Evolutionary conservation across 2,113 vertebrate genomes (phyloP).

Genomic region (Datnioides undecimradiatus): DNA sequence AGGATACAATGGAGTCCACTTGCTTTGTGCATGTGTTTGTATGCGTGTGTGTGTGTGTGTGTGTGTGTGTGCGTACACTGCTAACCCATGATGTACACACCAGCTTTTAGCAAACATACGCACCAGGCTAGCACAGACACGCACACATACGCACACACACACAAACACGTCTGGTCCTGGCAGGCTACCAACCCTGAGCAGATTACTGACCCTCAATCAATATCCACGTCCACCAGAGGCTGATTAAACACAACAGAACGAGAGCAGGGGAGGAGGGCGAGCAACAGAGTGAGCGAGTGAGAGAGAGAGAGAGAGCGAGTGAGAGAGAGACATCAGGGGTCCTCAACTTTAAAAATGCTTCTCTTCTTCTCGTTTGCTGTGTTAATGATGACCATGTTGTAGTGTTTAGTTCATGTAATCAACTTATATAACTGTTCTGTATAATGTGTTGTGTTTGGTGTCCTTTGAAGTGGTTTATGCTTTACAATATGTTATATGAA

Average conservation of each 20-base stretch:
- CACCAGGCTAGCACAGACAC: slow-evolving; percentile 4
- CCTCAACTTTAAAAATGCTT: slow-evolving; percentile 34
- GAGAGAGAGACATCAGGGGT: background rate
- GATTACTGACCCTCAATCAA: slow-evolving; percentile 93
- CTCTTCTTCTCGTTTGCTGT: slow-evolving; percentile 40
- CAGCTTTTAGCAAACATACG: slow-evolving; percentile 33
- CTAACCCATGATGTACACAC: slow-evolving; percentile 17
- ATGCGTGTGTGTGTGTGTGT: slow-evolving; percentile 11
- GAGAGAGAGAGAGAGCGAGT: background rate
- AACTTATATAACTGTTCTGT: background rate
- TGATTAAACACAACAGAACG: slow-evolving; percentile 82
- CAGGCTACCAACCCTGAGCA: slow-evolving; percentile 90
- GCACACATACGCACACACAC: slow-evolving; percentile 35
- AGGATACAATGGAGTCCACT: slow-evolving; percentile 43
- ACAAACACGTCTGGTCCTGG: slow-evolving; percentile 79
- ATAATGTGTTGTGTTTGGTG: background rate
- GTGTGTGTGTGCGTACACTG: slow-evolving; percentile 1
- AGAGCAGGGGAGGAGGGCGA: slow-evolving; percentile 26
- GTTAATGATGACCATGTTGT: slow-evolving; percentile 26
- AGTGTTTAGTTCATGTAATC: slow-evolving; percentile 25
- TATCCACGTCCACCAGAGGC: slow-evolving; percentile 91
- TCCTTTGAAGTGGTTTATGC: background rate
- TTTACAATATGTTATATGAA: slow-evolving; percentile 3
- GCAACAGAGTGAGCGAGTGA: background rate
- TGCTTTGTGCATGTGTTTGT: no score